These are phyloP conservation scores for Aleiodes leptofemur DNA, from an alignment of 2,888 invertebrate species.

Conservation along the genomic window DNA sequence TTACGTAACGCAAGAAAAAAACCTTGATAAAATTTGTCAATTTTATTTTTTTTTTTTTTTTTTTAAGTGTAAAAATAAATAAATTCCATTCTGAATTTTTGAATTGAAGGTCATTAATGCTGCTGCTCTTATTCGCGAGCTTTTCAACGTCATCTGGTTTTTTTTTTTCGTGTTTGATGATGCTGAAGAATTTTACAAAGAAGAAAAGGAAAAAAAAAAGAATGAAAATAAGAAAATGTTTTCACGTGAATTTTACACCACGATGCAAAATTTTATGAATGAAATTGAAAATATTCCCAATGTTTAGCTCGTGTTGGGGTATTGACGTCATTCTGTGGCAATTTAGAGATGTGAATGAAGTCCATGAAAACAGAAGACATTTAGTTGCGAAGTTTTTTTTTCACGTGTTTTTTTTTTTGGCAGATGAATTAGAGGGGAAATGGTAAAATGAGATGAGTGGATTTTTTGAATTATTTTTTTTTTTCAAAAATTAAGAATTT, in stretches of 20 bases:
- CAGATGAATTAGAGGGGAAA: neutral
- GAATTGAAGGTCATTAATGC: too few species aligned
- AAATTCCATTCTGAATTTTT: too few species aligned
- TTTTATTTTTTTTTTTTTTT: neutral
- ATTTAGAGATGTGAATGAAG: slow-evolving; percentile 24
- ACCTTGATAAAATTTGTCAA: neutral
- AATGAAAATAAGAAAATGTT: slow-evolving; percentile 18
- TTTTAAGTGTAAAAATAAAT: neutral
- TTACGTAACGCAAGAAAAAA: slow-evolving; percentile 13
- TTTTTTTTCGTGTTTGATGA: neutral
- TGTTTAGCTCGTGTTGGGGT: neutral
- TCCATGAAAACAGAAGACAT: slow-evolving; percentile 2
- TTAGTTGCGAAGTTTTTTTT: too few species aligned
- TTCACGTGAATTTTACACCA: neutral
- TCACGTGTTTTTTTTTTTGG: neutral
- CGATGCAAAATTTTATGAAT: slow-evolving; percentile 9
- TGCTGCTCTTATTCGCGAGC: neutral
- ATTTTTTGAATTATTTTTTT: neutral
- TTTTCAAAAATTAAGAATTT: neutral
- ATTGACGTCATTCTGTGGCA: slow-evolving; percentile 19
- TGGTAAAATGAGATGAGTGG: neutral
- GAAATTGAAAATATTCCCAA: slow-evolving; percentile 21
- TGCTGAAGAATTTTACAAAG: too few species aligned
- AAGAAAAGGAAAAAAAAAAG: slow-evolving; percentile 2
- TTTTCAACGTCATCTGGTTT: neutral